Evolutionary conservation across 2,113 vertebrate species (phyloP).

Genomic region (Rhinoderma darwinii): DNA sequence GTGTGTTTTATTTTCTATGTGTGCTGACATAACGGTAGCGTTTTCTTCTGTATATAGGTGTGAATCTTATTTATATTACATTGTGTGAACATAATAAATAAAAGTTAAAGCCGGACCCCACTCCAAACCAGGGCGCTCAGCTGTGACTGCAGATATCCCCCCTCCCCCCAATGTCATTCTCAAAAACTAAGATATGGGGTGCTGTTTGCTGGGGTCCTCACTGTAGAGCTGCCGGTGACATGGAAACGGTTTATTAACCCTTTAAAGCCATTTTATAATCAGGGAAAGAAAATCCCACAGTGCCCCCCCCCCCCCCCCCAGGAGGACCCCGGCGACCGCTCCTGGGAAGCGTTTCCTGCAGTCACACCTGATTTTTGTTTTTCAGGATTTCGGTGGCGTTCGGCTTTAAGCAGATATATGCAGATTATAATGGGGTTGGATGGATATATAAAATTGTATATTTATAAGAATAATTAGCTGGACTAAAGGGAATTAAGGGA

Average conservation of each 20-base stretch:
- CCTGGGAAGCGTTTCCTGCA: not conserved
- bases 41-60: not conserved
- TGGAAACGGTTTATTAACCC: no score
- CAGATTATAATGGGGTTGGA: not conserved
- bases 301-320: no score
- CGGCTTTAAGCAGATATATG: not conserved
- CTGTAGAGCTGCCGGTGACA: no score
- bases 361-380: not conserved
- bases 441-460: constrained; percentile 6
- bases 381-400: not conserved
- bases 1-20: not conserved
- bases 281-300: no score
- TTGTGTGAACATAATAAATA: not conserved
- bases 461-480: constrained; percentile 13
- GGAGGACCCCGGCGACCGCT: no score
- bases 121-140: not conserved
- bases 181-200: no score
- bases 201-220: no score
- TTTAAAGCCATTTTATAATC: no score
- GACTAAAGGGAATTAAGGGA: constrained; percentile 21
- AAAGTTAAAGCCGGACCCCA: not conserved
- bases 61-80: constrained; percentile 26
- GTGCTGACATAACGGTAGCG: not conserved
- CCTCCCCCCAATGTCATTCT: no score
- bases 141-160: not conserved